Base-by-base conservation (phyloP, 1,140 invertebrate species). In the Drosophila willistoni region DNA sequence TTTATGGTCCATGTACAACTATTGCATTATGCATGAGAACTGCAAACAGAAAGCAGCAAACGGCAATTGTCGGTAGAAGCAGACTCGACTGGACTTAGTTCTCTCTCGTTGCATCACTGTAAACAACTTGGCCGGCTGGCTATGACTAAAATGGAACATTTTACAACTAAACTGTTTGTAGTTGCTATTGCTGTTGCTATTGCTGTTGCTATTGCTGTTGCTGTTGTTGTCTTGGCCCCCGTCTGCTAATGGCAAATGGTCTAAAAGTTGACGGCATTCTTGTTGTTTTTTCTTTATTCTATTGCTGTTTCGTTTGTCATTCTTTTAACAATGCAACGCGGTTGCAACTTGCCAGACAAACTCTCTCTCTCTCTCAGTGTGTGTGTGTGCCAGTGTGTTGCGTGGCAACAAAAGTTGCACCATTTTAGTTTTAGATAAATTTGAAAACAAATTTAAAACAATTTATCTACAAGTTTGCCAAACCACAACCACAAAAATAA, bases 11-110 rank as follows among this genome's bases (percentile, higher is more conserved):
- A 70, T 70, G 74, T 71, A 64, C 66, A 56, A 55, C 41, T 25
- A 66, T 39, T 86, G 79, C 76, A 86, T 86, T 83, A 83, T 86
- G 76, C 83, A 86, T 83, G 84, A 87, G 74, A 68, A 75, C 54
- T 85, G 81, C 82, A 59, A 59, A 59, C 56, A 59, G 56, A 59
- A 59, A 59, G 74, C 59, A 59, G 71, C 64, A 47, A 68, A 64
- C 56, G 68, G 68, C 76, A 75, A 71, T 78, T 75, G 76, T 78
- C 72, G 62, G 67, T 51, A 57, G 63, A 63, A 39, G n/a, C 42
- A 39, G 55, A 14, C 33, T 13, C 60, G 12, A 68, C n/a, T 55
- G 47, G 19, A 17, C 7, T 19, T 63, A 64, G 29, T 54, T 13
- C 29, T 39, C 12, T 14, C 19, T 34, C 12, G 47, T 55, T 56